Base-by-base conservation (phyloP, 2,888 invertebrate species). In the Tribolium freemani region DNA sequence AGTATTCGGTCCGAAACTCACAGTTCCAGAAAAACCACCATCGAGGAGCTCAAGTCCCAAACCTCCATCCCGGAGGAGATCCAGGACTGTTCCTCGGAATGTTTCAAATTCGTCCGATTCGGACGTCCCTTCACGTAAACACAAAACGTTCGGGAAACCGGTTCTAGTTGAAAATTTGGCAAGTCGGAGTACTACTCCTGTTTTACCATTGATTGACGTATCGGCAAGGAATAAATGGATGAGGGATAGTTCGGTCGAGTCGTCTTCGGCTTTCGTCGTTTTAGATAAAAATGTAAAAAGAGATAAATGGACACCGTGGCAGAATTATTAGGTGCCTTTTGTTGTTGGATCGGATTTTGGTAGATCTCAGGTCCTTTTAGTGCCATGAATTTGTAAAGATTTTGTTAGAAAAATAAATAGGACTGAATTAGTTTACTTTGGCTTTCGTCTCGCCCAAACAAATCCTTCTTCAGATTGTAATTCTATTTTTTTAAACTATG, bases 131-230 rank as follows among this genome's bases (percentile, higher is more conserved):
- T 31, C 46, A 10, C 38, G 26, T 46, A 51, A 30, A 31, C 9
- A 31, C 6, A 71, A 51, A 30, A 61, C 81, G 20, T 86, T 84
- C 75, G 82, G 79, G 26, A 83, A 84, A 64, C 76, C 83, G 1
- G 81, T 85, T 13, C 80, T 78, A 26, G 80, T 82, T 20, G 80
- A 81, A 48, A 80, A 81, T 71, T 74, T 79, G 60, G 77, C 81
- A 45, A 78, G 77, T 58, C 74, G 71, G 4, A 50, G 30, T 20
- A 75, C 66, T 3, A 69, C 73, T 5, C 48, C 64, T 1, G 45
- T 31, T 4, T 30, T 64, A 9, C 69, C 69, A 5, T 6, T 76
- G 9, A 38, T 75, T 6, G 71, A 71, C 67, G 31, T 68, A n/a
- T 30, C 60, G 13, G 70, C 56, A 16, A 75, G 64, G 54, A 74